Percentiles rank a stretch among this genome's conserved stretches.
These are phyloP conservation scores for Zosterops japonicus DNA, from an alignment of 2,113 vertebrate genomes.

Conservation along the genomic window DNA sequence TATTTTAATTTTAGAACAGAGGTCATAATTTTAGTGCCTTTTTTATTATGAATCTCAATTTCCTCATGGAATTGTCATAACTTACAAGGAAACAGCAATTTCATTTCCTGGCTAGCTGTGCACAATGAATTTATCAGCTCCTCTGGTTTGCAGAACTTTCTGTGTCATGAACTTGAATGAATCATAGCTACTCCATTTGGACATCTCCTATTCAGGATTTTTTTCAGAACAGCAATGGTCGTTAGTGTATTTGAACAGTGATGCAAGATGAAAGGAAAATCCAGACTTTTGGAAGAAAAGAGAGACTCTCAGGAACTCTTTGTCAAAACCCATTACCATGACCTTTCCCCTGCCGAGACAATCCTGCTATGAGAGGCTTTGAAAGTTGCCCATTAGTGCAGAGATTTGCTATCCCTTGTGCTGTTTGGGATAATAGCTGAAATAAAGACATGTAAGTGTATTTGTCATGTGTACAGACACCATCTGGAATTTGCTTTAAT, in stretches of 20 bases:
- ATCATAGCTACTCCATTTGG: neutral
- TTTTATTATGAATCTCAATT: neutral
- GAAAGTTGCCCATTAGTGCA: neutral
- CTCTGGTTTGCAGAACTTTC: neutral
- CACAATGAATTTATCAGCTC: neutral
- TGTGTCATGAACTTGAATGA: constrained; percentile 14
- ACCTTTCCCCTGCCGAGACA: constrained; percentile 14
- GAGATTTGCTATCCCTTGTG: neutral
- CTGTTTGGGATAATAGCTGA: neutral
- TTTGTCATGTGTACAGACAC: neutral
- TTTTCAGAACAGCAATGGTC: neutral
- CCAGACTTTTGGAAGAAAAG: neutral
- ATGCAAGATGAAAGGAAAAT: neutral
- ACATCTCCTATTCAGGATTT: neutral
- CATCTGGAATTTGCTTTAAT: neutral
- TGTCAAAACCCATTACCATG: neutral
- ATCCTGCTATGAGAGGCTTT: neutral
- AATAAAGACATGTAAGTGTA: neutral
- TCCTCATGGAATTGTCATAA: neutral
- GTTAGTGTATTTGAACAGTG: neutral
- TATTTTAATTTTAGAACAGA: neutral
- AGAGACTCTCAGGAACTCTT: neutral
- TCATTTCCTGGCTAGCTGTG: neutral
- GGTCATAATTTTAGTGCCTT: neutral
- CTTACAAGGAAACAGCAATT: neutral